A percentile compares a stretch with the other conserved stretches of the same genome.
Evolutionary conservation across 2,797 vertebrate species (phyloP).

Genomic region (Clarias platycephalus): DNA sequence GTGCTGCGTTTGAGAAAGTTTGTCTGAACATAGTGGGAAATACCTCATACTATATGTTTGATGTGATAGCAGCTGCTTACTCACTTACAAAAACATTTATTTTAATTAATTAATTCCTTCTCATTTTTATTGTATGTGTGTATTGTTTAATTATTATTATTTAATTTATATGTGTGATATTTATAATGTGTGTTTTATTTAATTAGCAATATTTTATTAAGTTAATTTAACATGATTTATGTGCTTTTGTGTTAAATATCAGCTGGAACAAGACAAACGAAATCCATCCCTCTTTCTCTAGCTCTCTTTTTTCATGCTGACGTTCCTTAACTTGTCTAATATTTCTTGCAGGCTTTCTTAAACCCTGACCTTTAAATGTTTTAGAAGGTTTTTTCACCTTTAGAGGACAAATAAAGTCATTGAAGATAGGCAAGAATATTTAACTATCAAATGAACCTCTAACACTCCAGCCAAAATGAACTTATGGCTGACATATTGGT

Average conservation of each 20-base stretch:
- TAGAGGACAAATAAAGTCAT: background rate
- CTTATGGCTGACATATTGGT: background rate
- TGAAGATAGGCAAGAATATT: background rate
- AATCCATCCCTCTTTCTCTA: background rate
- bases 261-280: background rate
- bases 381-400: background rate
- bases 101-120: background rate
- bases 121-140: background rate
- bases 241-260: background rate
- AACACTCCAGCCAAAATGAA: background rate
- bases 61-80: background rate
- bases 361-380: background rate
- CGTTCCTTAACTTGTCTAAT: background rate
- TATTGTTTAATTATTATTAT: too few species aligned
- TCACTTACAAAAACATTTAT: background rate
- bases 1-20: background rate
- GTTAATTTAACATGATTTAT: background rate
- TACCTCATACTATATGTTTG: background rate
- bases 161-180: background rate
- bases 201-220: background rate
- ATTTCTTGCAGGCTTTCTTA: too few species aligned
- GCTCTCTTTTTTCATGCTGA: background rate
- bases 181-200: background rate
- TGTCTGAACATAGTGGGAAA: background rate
- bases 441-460: conserved; percentile 17